Evolutionary conservation across 2,888 invertebrate species (phyloP), one percentile per base, ranked within the genome.

Genomic region (Apodemia zela): DNA sequence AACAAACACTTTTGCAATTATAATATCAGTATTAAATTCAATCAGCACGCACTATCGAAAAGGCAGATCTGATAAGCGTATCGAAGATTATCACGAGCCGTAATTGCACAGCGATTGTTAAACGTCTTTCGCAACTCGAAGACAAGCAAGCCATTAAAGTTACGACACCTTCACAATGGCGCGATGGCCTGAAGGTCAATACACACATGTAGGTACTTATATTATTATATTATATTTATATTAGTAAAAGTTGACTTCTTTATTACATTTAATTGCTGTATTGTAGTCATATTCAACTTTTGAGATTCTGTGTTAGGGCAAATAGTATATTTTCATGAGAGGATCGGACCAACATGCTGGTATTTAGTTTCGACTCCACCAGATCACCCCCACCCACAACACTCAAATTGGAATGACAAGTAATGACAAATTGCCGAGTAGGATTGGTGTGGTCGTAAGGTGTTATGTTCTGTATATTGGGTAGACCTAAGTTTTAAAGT

Each of bases 81-180:
- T 54, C 54, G 54, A 25, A 54, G 54, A 54, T 54, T 54, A 54
- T 54, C 54, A 54, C 54, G 54, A 25, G 7, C 21, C 21, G 54
- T 65, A 65, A 68, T 67, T 68, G 66, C 65, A 63, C 45, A 59
- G 63, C 64, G 59, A 65, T 64, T 68, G 61, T 63, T 65, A 62
- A 42, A 61, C 54, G 54, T 35, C 57, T 68, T 68, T 68, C 62
- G 63, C 65, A 65, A 68, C 61, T n/a, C 57, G 45, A 65, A 68
- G 66, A 68, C 65, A 65, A 66, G 62, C 66, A 54, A 54, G 54
- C 54, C 54, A 66, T 68, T 65, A 64, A 49, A 62, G 58, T 67
- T 68, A 66, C 67, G 62, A 68, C 66, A 68, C 66, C 51, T 11
- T 5, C 13, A 54, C 54, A 21, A 21, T 13, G 54, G 54, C 25